Percentiles rank a stretch among this genome's conserved stretches.
These are phyloP conservation scores for Mus caroli DNA, from an alignment of 2,797 vertebrate genomes.

Conservation along the genomic window DNA sequence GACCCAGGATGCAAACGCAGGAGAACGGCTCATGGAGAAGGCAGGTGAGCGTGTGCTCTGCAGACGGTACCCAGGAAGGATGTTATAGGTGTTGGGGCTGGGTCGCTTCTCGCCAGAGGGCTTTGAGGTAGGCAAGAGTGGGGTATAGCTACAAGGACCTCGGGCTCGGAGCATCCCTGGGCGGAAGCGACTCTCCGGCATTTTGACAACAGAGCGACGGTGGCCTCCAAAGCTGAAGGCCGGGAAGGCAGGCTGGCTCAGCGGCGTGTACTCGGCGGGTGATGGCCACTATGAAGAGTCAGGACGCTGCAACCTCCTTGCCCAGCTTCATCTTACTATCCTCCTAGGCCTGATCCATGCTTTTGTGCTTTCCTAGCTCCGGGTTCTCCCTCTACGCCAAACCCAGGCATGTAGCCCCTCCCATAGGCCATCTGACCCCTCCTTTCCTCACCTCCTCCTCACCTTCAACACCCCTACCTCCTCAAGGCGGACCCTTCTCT, in stretches of 20 bases:
- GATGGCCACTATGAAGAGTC: slow-evolving; percentile 56
- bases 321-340: neutral
- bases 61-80: slow-evolving; percentile 26
- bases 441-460: too few relatives aligned
- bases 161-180: neutral
- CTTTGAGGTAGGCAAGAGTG: neutral
- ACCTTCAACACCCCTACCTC: neutral
- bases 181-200: rapidly evolving
- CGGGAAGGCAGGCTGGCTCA: rapidly evolving
- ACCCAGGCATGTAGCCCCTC: neutral
- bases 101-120: neutral
- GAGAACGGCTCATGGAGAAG: slow-evolving; percentile 73
- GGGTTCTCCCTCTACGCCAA: neutral
- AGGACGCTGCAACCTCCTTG: neutral
- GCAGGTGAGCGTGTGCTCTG: slow-evolving; percentile 8
- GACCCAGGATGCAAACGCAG: neutral
- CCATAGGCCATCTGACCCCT: neutral
- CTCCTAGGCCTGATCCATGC: neutral
- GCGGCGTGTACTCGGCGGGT: neutral
- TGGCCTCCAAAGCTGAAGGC: slow-evolving; percentile 47
- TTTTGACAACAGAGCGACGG: neutral
- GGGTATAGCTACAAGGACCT: neutral
- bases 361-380: neutral
- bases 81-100: slow-evolving; percentile 52
- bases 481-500: neutral